Evolutionary conservation across 2,797 vertebrate species (phyloP).

Genomic region (Xerus rutilus): DNA sequence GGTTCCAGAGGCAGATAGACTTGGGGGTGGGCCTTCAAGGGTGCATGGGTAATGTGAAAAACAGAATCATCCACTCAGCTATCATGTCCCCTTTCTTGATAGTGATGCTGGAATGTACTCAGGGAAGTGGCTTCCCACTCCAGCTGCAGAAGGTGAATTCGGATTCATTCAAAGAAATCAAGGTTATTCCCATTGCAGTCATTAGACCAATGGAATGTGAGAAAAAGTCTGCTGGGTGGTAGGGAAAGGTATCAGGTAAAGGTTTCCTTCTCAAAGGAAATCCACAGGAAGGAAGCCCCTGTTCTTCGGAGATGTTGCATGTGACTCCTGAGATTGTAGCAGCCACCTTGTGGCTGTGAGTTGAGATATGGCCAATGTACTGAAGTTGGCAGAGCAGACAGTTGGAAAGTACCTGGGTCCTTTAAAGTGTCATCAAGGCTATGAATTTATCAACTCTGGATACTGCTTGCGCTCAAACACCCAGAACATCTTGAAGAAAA

Average conservation of each 20-base stretch:
- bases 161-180: neutral
- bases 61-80: neutral
- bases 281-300: neutral
- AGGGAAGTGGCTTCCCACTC: neutral
- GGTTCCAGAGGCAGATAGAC: neutral
- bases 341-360: neutral
- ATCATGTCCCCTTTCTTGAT: neutral
- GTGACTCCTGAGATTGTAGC: neutral
- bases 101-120: neutral
- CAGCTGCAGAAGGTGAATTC: neutral
- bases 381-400: neutral
- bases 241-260: neutral
- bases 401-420: neutral
- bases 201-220: neutral
- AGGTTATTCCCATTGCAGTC: neutral
- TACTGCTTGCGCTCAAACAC: neutral
- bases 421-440: neutral
- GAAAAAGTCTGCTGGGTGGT: neutral
- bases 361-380: neutral
- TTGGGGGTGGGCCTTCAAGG: neutral
- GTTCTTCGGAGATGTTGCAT: neutral
- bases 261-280: neutral
- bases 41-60: neutral
- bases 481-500: neutral
- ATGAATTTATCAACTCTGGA: neutral